Evolutionary conservation across 2,888 invertebrate genomes (phyloP), one percentile per base, ranked within the genome.

Genomic region (Dioctria rufipes): DNA sequence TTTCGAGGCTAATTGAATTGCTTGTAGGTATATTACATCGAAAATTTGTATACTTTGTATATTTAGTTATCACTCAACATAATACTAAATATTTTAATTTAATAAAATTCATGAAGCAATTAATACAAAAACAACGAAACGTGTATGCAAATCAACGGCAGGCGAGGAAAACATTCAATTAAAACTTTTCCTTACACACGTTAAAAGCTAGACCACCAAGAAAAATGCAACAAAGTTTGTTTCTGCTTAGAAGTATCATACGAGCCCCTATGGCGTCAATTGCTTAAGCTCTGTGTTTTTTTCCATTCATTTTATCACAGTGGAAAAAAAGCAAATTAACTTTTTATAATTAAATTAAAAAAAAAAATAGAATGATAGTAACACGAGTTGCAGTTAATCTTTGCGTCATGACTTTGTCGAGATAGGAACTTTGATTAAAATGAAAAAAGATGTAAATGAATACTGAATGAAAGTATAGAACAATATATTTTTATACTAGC

Each of bases 331-430:
- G 77, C 77, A 77, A 77, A 77, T 61, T 77, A 61, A 77, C 77
- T 77, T 43, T 77, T 63, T 63, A 63, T 77, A 77, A 77, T 77
- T 77, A 77, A 77, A 77, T 63, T 49, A 49, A 49, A 63, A 77
- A 73, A 58, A 6, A 46, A 46, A 61, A 37, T 40, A 43, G 46
- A 63, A 77, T 61, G 77, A 77, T 58, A 43, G 60, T 8, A 43
- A 25, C 43, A 39, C 42, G 46, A 13, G 63, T 43, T n/a, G 40
- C 40, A 39, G 63, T 3, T 37, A 46, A 39, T 46, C 43, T 63
- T 77, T 77, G 63, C 77, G 46, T 77, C 54, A 73, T 40, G 58
- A 73, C n/a, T 39, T 58, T 58, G 58, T 73, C 58, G 58, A 58
- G 11, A 0, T n/a, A 60, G 42, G 42, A 73, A 51, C 54, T 73